Evolutionary conservation across 2,113 vertebrate species (phyloP).

Genomic region (Cynopterus brachyotis): DNA sequence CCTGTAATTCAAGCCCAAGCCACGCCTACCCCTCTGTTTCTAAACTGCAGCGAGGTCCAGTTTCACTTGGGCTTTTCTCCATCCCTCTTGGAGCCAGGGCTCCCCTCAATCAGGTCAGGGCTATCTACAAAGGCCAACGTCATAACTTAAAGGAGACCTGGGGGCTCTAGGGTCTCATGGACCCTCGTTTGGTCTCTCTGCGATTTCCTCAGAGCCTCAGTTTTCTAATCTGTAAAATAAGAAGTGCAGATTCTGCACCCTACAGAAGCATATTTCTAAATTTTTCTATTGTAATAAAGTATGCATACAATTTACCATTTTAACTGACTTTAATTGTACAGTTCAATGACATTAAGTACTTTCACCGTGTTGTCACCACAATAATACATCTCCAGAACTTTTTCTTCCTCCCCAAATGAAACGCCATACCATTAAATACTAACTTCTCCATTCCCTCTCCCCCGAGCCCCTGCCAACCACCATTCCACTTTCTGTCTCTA

Average conservation of each 20-base stretch:
- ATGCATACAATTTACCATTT: background rate
- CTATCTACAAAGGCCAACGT: background rate
- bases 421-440: too few relatives aligned
- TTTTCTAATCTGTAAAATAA: background rate
- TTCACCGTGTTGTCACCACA: background rate
- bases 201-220: background rate
- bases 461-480: background rate
- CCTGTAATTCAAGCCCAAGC: constrained; percentile 32
- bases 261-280: background rate
- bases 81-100: background rate
- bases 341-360: background rate
- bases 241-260: background rate
- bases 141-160: background rate
- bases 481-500: background rate
- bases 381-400: background rate
- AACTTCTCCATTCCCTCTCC: background rate
- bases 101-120: background rate
- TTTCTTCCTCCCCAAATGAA: background rate
- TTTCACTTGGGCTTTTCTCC: background rate
- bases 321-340: background rate
- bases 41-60: background rate
- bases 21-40: constrained; percentile 30
- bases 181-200: background rate
- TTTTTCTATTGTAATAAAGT: background rate
- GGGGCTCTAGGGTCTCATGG: background rate